Base-by-base conservation (phyloP, 1,140 invertebrate species). In the Zelostemma sp. region DNA sequence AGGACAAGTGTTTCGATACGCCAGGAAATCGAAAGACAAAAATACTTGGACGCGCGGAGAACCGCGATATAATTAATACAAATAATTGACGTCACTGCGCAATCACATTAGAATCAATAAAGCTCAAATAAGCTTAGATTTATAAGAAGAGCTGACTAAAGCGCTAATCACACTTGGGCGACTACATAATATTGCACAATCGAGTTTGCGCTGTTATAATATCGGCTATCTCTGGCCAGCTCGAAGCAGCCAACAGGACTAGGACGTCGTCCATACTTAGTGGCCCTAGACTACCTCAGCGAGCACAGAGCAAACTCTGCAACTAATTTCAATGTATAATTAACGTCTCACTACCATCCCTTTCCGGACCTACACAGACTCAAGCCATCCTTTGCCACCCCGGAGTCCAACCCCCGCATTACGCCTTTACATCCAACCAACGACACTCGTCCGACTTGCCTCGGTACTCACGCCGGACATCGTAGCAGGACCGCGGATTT, bases 291-390 rank as follows among this genome's bases (percentile, higher is more conserved):
- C 76, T 74, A 73, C 70, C 76, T 73, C 70, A 71, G 75, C 76
- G 72, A 73, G 72, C 67, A 71, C 58, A 75, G 73, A 75, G 81
- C 83, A 84, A 85, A 85, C 84, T 85, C 83, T 78, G 77, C 83
- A 85, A 85, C 83, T 85, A 85, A 85, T 85, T 85, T 85, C 84
- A 85, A 85, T 85, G 84, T 85, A 85, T 85, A 85, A 85, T 85
- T 85, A 85, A 85, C 84, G 83, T 85, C 80, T 84, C 83, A 81
- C 82, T 83, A 82, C 80, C 73, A 77, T 75, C 80, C 79, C 75
- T 76, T 78, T 72, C 48, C 56, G 53, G 35, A 68, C 67, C 56
- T 51, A 62, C 60, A 70, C 67, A 64, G 67, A 66, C 63, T 54
- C 54, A 55, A 55, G 60, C 62, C 62, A 64, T 62, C 67, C 66